A percentile compares a stretch with the other conserved stretches of the same genome.
phyloP scores from a whole-genome alignment of 30 jellyfish, hydroid and myxozoan species.

The Cassiopea xamachana region DNA sequence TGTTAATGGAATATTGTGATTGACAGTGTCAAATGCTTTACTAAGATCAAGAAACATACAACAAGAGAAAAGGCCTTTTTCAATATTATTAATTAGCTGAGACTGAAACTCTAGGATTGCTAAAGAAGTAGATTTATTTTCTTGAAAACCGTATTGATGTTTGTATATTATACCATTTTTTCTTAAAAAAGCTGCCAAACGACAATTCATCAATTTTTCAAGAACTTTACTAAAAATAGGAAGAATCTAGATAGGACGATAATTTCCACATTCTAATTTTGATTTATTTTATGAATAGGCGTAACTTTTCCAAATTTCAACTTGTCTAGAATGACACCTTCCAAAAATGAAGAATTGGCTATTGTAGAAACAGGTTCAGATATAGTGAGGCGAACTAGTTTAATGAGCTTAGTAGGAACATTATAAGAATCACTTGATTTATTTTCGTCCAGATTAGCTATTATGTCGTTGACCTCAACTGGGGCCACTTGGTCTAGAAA shows the following conservation, averaged over 20 bases:
- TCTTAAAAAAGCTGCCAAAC: conserved; percentile 28
- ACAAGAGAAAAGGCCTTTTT: conserved; percentile 24
- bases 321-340: conserved; percentile 41
- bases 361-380: conserved; percentile 24
- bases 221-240: conserved; percentile 10
- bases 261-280: conserved; percentile 34
- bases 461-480: conserved; percentile 10
- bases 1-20: conserved; percentile 20
- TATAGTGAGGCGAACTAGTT: conserved; percentile 20
- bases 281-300: conserved; percentile 54
- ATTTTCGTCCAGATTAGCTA: conserved; percentile 42
- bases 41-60: conserved; percentile 31
- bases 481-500: conserved; percentile 21
- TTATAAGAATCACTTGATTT: conserved; percentile 40
- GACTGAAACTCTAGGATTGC: conserved; percentile 34
- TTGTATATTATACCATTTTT: conserved; percentile 7
- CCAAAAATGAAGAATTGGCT: conserved; percentile 25
- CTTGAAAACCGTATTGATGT: conserved; percentile 54
- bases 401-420: conserved; percentile 20
- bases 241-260: conserved; percentile 36
- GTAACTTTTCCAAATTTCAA: conserved; percentile 44
- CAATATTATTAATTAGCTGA: conserved; percentile 1
- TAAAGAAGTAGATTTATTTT: conserved; percentile 22
- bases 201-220: conserved; percentile 32
- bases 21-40: conserved; percentile 52